These are phyloP conservation scores for Propithecus deckenii DNA, from an alignment of 2,797 vertebrate genomes.

Conservation along the genomic window DNA sequence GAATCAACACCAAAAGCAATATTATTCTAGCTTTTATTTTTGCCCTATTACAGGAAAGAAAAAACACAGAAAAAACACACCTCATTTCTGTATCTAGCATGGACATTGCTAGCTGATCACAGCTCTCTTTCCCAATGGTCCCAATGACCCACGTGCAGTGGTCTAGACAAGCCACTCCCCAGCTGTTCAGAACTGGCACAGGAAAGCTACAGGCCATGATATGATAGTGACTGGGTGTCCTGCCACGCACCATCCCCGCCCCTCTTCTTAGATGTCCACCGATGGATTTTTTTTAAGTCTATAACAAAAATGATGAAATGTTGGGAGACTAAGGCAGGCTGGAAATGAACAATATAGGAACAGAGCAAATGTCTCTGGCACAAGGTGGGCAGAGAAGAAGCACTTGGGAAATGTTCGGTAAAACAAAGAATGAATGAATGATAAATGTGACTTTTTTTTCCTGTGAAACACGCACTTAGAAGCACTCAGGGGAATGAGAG, in stretches of 20 bases:
- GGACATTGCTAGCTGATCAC: neutral
- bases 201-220: neutral
- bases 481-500: neutral
- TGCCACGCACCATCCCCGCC: neutral
- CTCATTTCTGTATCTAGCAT: neutral
- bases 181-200: neutral
- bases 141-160: too few relatives aligned
- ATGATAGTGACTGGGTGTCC: neutral
- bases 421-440: neutral
- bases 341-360: accelerated
- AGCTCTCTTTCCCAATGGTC: neutral
- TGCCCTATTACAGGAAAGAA: neutral
- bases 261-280: neutral
- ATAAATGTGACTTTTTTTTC: neutral
- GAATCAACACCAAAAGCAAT: neutral
- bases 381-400: neutral
- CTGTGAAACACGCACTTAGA: neutral
- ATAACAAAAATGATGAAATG: neutral
- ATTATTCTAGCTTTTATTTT: neutral
- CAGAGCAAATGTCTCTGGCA: accelerated
- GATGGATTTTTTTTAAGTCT: neutral
- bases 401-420: neutral
- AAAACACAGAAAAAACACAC: neutral
- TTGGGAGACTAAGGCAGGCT: too few relatives aligned
- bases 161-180: neutral